phyloP scores from a whole-genome alignment of 1,140 invertebrate genomes.

The Drosophila jambulina region DNA sequence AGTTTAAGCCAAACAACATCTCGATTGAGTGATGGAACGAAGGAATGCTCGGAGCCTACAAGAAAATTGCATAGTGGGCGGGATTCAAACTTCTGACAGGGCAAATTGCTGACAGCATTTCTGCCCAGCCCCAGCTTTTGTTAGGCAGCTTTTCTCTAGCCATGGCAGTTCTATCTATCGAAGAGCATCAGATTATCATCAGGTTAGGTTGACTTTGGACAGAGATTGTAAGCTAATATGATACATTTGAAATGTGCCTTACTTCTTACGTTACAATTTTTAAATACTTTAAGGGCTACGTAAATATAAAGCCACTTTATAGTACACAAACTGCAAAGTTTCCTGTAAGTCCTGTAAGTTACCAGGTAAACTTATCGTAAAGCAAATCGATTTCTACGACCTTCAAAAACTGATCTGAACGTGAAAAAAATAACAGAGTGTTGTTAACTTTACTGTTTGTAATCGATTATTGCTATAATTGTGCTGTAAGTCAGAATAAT shows the following conservation, averaged over 20 bases:
- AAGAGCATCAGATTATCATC: not conserved
- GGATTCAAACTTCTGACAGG: constrained; percentile 28
- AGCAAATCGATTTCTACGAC: too few relatives aligned
- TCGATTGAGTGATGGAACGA: constrained; percentile 53
- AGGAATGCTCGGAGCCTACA: constrained; percentile 13
- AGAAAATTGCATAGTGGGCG: constrained; percentile 65
- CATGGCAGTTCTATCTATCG: not conserved
- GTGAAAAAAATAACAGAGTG: not conserved
- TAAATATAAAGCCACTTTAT: too few relatives aligned
- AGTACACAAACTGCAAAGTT: too few relatives aligned
- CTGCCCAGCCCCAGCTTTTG: not conserved
- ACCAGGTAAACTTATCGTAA: not conserved
- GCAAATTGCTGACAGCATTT: constrained; percentile 56
- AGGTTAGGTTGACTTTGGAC: not conserved
- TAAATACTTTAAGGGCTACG: not conserved
- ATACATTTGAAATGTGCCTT: not conserved
- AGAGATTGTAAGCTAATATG: not conserved
- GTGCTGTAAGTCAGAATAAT: too few relatives aligned
- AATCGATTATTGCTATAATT: too few relatives aligned
- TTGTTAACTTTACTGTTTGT: not conserved
- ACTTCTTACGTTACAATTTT: not conserved
- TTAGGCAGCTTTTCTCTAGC: not conserved
- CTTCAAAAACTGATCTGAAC: not conserved
- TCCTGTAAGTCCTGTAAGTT: too few relatives aligned
- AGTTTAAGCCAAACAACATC: constrained; percentile 49